Evolutionary conservation across 2,113 vertebrate genomes (phyloP).

Genomic region (Cichladusa arquata): DNA sequence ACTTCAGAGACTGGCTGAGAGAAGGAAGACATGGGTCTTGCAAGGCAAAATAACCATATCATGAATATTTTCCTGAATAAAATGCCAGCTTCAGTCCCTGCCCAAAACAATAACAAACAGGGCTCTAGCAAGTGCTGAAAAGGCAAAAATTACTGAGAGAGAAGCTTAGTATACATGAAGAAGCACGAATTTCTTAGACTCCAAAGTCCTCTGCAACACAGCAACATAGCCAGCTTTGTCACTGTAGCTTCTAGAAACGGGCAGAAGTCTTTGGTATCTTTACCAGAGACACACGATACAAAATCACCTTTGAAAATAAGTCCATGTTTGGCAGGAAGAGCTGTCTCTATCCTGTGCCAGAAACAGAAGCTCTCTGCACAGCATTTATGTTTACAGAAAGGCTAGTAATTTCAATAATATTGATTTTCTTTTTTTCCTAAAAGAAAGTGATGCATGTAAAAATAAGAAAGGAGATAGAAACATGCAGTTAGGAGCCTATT

Average conservation of each 20-base stretch:
- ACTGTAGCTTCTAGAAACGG: neutral
- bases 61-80: neutral
- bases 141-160: neutral
- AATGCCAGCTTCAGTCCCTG: neutral
- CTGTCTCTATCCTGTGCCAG: neutral
- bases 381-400: neutral
- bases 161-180: neutral
- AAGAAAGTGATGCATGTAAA: neutral
- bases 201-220: neutral
- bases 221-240: neutral
- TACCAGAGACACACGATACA: neutral
- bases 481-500: neutral
- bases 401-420: neutral
- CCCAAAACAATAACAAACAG: neutral
- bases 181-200: neutral
- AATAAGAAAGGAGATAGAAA: neutral
- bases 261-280: neutral
- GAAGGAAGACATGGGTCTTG: neutral
- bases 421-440: neutral
- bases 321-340: neutral
- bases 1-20: neutral
- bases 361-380: neutral
- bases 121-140: neutral
- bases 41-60: neutral
- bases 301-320: neutral